Evolutionary conservation across 2,113 vertebrate species (phyloP).

Genomic region (Orycteropus afer): DNA sequence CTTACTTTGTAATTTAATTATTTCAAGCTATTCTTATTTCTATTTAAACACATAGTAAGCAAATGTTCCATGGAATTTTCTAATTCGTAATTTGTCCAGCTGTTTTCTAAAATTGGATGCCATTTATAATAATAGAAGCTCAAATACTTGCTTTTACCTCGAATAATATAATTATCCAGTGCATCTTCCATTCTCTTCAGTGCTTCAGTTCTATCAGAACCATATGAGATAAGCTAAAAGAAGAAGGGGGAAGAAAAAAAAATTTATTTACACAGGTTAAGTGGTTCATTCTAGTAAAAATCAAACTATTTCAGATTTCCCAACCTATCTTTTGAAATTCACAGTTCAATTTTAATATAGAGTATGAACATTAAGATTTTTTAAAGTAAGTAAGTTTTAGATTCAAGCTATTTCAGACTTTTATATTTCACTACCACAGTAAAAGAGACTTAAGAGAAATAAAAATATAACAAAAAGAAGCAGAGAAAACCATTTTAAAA

Average conservation of each 20-base stretch:
- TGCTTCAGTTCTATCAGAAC: slow-evolving; percentile 93
- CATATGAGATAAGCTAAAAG: slow-evolving; percentile 93
- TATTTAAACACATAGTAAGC: slow-evolving; percentile 86
- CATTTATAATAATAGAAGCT: slow-evolving; percentile 84
- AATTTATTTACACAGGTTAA: background rate
- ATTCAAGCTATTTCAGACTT: slow-evolving; percentile 44
- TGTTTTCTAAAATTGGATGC: slow-evolving; percentile 83
- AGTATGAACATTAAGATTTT: slow-evolving; percentile 9
- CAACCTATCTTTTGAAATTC: background rate
- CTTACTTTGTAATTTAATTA: slow-evolving; percentile 80
- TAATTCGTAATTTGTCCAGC: slow-evolving; percentile 90
- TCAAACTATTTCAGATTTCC: background rate
- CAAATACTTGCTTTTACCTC: slow-evolving; percentile 90
- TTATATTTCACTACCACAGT: background rate
- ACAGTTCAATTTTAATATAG: slow-evolving; percentile 21
- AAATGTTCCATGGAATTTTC: slow-evolving; percentile 88
- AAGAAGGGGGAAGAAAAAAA: slow-evolving; percentile 8
- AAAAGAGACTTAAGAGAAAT: background rate
- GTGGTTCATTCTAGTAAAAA: background rate
- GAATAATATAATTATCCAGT: slow-evolving; percentile 96
- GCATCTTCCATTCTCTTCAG: slow-evolving; percentile 93
- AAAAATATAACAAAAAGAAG: slow-evolving; percentile 33
- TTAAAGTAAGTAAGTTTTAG: slow-evolving; percentile 9
- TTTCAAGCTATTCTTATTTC: slow-evolving; percentile 83
- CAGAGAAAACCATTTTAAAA: background rate